These are phyloP conservation scores for Bellardia bayeri DNA, from an alignment of 2,888 invertebrate genomes.

Conservation along the genomic window DNA sequence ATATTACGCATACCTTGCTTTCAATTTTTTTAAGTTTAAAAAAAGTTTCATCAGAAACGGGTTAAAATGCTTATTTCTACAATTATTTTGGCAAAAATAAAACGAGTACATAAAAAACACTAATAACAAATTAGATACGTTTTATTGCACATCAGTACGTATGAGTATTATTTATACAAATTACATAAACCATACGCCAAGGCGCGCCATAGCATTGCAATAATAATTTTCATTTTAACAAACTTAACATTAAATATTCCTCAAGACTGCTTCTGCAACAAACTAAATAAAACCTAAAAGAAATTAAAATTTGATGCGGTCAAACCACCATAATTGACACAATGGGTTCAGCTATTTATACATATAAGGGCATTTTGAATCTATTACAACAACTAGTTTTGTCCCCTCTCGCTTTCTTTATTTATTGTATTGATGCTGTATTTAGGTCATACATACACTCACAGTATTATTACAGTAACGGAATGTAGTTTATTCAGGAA, in stretches of 20 bases:
- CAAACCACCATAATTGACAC: conserved; percentile 33
- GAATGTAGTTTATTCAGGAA: too few species aligned
- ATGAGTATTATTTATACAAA: too few species aligned
- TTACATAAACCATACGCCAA: too few species aligned
- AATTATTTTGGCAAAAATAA: too few species aligned
- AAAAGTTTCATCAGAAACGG: too few species aligned
- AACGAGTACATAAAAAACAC: too few species aligned
- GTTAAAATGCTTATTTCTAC: too few species aligned
- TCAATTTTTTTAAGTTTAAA: too few species aligned
- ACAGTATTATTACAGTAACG: too few species aligned
- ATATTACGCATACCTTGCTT: too few species aligned
- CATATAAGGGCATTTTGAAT: conserved; percentile 33
- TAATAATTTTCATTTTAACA: not conserved
- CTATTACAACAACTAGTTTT: conserved; percentile 40
- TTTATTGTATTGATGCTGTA: conserved; percentile 18
- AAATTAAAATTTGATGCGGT: conserved; percentile 25
- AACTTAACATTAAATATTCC: not conserved
- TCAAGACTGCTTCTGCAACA: not conserved
- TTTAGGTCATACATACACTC: conserved; percentile 50
- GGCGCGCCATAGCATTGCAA: not conserved
- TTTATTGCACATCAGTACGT: too few species aligned
- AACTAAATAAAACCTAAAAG: conserved; percentile 13
- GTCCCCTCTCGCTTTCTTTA: not conserved
- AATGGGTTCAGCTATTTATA: conserved; percentile 21
- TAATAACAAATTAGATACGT: too few species aligned